These are phyloP conservation scores for Armadillidium nasatum DNA, from an alignment of 1,140 invertebrate genomes.

Conservation along the genomic window DNA sequence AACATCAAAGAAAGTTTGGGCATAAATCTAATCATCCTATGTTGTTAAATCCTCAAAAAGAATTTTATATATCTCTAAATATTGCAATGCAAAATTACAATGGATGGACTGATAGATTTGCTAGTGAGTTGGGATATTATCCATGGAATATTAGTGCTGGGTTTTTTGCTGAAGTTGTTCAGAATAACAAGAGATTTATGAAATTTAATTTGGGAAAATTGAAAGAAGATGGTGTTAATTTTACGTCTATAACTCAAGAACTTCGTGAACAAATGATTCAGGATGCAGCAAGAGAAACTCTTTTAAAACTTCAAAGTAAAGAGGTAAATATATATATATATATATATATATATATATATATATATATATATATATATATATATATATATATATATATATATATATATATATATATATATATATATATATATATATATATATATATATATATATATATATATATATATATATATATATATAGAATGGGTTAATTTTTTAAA, in stretches of 20 bases:
- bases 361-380: too few relatives aligned
- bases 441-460: too few relatives aligned
- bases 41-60: not conserved
- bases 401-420: too few relatives aligned
- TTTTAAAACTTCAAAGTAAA: not conserved
- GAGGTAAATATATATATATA: too few relatives aligned
- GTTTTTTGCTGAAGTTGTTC: slow-evolving; percentile 1
- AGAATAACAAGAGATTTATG: not conserved
- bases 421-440: too few relatives aligned
- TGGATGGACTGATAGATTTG: slow-evolving; percentile 1
- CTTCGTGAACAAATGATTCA: not conserved
- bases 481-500: too few relatives aligned
- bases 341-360: too few relatives aligned
- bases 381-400: too few relatives aligned
- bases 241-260: not conserved
- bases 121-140: not conserved
- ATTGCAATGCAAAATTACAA: not conserved
- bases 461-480: too few relatives aligned
- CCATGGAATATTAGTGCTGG: not conserved
- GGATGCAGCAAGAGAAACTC: not conserved
- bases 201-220: slow-evolving; percentile 1
- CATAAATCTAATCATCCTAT: not conserved
- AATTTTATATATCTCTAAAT: not conserved
- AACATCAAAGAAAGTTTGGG: not conserved
- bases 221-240: slow-evolving; percentile 1